A percentile compares a stretch with the other conserved stretches of the same genome.
Conservation (phyloP, 2,113 vertebrate species). For the Lepisosteus osseus region DNA sequence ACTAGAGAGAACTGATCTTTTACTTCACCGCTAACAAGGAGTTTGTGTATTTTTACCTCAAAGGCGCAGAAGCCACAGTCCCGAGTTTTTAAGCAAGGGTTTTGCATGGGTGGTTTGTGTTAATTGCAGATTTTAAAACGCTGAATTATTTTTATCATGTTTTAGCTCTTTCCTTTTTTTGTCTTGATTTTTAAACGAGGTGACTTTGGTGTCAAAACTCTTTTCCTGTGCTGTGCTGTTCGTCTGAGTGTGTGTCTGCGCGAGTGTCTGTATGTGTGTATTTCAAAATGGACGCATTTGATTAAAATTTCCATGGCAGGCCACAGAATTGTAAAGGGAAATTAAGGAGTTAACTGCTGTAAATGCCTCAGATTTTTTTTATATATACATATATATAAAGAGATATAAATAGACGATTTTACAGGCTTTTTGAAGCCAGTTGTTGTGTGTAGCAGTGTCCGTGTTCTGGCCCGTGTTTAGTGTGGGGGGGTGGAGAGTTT, state of each 20-base stretch:
- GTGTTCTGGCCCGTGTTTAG: slow-evolving; percentile 18
- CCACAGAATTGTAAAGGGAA: slow-evolving; percentile 89
- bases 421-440: slow-evolving; percentile 49
- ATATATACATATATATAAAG: slow-evolving; percentile 66
- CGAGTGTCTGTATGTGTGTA: slow-evolving; percentile 28
- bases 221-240: slow-evolving; percentile 53
- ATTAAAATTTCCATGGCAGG: slow-evolving; percentile 62
- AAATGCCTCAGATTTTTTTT: slow-evolving; percentile 86
- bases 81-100: slow-evolving; percentile 65
- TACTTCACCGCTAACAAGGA: slow-evolving; percentile 1
- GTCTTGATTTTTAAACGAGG: slow-evolving; percentile 73
- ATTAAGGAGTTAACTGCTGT: slow-evolving; percentile 87
- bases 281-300: slow-evolving; percentile 28
- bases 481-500: background rate
- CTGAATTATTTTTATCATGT: slow-evolving; percentile 53
- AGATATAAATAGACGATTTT: slow-evolving; percentile 58
- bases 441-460: slow-evolving; percentile 45
- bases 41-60: slow-evolving; percentile 74
- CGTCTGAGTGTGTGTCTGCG: slow-evolving; percentile 27
- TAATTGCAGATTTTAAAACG: slow-evolving; percentile 20
- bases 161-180: slow-evolving; percentile 60
- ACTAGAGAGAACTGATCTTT: slow-evolving; percentile 58
- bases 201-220: slow-evolving; percentile 69
- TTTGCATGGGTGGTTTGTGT: slow-evolving; percentile 66
- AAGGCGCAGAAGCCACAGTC: slow-evolving; percentile 61